Base-by-base conservation (phyloP, 2,113 vertebrate genomes). In the Myanophis thanlyinensis region DNA sequence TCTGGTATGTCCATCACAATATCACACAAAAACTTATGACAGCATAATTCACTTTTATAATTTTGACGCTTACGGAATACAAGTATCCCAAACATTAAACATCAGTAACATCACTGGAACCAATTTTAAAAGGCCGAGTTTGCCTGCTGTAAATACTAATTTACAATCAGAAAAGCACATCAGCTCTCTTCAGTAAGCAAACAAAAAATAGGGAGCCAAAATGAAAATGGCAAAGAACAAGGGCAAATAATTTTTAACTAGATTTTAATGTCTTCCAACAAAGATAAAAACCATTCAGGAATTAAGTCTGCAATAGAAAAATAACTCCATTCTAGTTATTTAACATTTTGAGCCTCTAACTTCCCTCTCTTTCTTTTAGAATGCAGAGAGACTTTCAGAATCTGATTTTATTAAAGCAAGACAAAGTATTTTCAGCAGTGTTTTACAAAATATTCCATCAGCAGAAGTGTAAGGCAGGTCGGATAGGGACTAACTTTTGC, bases 381-480 rank as follows among this genome's bases (percentile, higher is more conserved):
- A 93, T 0, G 23, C 35, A 89, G 4, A 89, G 4, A 92, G 46
- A 93, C 30, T 95, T 96, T 94, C 48, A 84, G 90, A 94, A 46
- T 35, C 67, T 84, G 92, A 88, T 52, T 4, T 46, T 90, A 89
- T 93, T 94, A 96, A 1, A 93, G 4, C 2, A 93, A 93, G 97
- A 95, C 1, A 0, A 93, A 0, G 2, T 93, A 96, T 94, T 90
- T 96, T 84, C 92, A 94, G 93, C 49, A 89, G 93, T 0, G 6
- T 87, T 94, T 95, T 51, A 20, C 94, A 96, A 97, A 97, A 96
- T 94, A 95, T 97, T 97, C 97, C 97, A 98, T 98, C 97, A 97
- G 96, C 93, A 94, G 89, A 97, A 97, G 96, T 96, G 96, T 96
- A 94, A 91, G 0, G 93, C 95, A 96, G 97, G 98, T 98, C 93